These are phyloP conservation scores for Microdon myrmicae DNA, from an alignment of 2,888 invertebrate species.

Conservation along the genomic window DNA sequence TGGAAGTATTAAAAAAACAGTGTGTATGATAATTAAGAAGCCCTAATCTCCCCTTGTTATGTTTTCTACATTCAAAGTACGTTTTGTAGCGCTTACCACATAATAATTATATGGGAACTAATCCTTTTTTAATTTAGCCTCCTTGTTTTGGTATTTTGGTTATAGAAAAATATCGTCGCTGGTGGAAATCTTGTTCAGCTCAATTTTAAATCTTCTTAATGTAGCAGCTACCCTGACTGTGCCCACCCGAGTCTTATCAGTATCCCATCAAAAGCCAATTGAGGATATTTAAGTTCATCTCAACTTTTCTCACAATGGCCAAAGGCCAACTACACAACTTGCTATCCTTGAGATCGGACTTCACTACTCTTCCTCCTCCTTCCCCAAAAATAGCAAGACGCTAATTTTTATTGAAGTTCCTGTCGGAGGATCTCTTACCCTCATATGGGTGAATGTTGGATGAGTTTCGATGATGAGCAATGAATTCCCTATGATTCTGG, in stretches of 20 bases:
- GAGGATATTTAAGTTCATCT: slow-evolving; percentile 31
- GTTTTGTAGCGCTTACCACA: background rate
- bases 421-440: slow-evolving; percentile 4
- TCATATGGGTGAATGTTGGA: slow-evolving; percentile 8
- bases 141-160: background rate
- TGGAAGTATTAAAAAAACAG: too few relatives aligned
- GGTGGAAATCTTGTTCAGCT: too few relatives aligned
- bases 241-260: slow-evolving; percentile 3
- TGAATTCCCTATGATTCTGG: slow-evolving; percentile 41
- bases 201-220: too few relatives aligned
- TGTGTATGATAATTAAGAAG: too few relatives aligned
- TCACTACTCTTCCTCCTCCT: slow-evolving; percentile 16
- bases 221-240: too few relatives aligned
- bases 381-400: slow-evolving; percentile 4
- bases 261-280: slow-evolving; percentile 8
- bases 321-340: too few relatives aligned
- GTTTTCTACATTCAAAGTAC: too few relatives aligned
- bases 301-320: slow-evolving; percentile 39
- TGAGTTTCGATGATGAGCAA: slow-evolving; percentile 29
- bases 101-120: background rate
- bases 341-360: background rate
- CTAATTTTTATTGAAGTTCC: slow-evolving; percentile 39
- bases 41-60: too few relatives aligned
- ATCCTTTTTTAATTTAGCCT: background rate
- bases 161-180: too few relatives aligned